Evolutionary conservation across 1,140 invertebrate genomes (phyloP), one percentile per base, ranked within the genome.

Genomic region (Elysia chlorotica): DNA sequence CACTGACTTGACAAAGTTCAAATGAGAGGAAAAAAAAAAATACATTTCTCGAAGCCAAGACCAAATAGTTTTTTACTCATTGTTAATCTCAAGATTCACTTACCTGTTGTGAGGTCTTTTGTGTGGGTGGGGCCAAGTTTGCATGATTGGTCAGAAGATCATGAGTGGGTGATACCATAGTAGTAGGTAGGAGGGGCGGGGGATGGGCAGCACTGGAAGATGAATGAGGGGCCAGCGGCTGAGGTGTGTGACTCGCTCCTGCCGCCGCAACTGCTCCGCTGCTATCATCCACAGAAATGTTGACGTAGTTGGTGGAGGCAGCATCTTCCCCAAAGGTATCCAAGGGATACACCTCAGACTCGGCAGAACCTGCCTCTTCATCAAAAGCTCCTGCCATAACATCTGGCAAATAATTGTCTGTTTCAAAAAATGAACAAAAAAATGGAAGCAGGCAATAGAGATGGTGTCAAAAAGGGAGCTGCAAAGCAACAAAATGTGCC

Each of bases 1-100:
- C n/a, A n/a, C n/a, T n/a, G n/a, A n/a, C n/a, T n/a, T n/a, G n/a
- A n/a, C n/a, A 61, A 90, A 48, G 35, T 90, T 88, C 70, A 92
- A 90, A 71, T 89, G 89, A 0, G 90, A 82, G 19, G 37, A 38
- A 38, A 66, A n/a, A 61, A 41, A 66, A 30, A 35, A 38, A 31
- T 36, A 23, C 53, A 14, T 69, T 63, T 33, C 25, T 17, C 1
- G 68, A 54, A 37, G 62, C 56, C 62, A 71, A 65, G 37, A 62
- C 38, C 36, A 72, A 35, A 31, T 21, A 59, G 25, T 14, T 19
- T 21, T 59, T 21, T 25, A 59, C 10, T 6, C 14, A 31, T 3
- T 63, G 61, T 14, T 17, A 31, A 31, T 30, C 14, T 59, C 14
- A 17, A 35, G 28, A 14, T 31, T 17, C 23, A 65, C 23, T 1